phyloP scores from a whole-genome alignment of 2,888 invertebrate genomes.

The Griposia aprilina region DNA sequence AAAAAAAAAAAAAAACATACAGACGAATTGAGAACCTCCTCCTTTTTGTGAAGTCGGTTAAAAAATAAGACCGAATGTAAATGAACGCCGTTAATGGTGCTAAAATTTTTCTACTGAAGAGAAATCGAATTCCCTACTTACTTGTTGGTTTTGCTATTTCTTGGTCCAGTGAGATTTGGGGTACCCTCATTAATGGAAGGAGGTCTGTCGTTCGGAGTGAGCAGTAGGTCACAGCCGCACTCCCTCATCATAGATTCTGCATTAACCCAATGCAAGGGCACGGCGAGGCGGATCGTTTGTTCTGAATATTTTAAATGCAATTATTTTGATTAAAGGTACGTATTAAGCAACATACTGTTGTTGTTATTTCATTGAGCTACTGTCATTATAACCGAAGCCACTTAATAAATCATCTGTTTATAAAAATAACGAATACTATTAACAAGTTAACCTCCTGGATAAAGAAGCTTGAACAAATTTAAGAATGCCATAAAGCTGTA shows the following conservation, averaged over 20 bases:
- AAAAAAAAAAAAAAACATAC: too few relatives aligned
- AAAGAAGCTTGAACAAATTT: slow-evolving; percentile 80
- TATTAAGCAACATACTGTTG: not conserved
- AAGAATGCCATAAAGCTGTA: slow-evolving; percentile 82
- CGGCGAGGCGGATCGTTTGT: slow-evolving; percentile 74
- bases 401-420: not conserved
- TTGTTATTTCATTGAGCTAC: not conserved
- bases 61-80: not conserved
- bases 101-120: not conserved
- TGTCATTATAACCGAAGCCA: not conserved
- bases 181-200: slow-evolving; percentile 48
- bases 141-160: slow-evolving; percentile 46
- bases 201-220: slow-evolving; percentile 72
- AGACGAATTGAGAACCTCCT: too few relatives aligned
- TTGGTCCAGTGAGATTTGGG: not conserved
- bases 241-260: slow-evolving; percentile 72
- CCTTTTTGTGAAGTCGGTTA: too few relatives aligned
- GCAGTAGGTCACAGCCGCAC: slow-evolving; percentile 77
- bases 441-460: slow-evolving; percentile 82
- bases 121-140: not conserved
- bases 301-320: slow-evolving; percentile 69
- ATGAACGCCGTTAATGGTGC: not conserved
- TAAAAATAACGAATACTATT: not conserved
- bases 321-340: not conserved
- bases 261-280: slow-evolving; percentile 82